Evolutionary conservation across 2,113 vertebrate genomes (phyloP).

Genomic region (Orycteropus afer): DNA sequence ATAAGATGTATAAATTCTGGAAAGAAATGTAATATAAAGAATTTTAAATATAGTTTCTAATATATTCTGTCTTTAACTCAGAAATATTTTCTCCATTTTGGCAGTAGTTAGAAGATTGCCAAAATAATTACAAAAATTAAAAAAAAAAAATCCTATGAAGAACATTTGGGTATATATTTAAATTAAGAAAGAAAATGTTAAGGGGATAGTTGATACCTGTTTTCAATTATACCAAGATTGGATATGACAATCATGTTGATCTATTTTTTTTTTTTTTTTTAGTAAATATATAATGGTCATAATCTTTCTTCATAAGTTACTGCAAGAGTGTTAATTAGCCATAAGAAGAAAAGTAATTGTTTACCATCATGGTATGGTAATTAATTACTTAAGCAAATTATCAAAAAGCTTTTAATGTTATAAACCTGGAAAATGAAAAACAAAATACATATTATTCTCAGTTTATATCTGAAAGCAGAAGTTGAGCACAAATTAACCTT

Average conservation of each 20-base stretch:
- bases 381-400: constrained; percentile 13
- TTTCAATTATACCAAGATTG: constrained; percentile 54
- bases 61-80: neutral
- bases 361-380: neutral
- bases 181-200: constrained; percentile 40
- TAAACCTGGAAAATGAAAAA: neutral
- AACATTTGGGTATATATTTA: neutral
- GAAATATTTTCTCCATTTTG: neutral
- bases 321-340: constrained; percentile 11
- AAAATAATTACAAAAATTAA: neutral
- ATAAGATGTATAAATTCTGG: neutral
- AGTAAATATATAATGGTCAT: constrained; percentile 24
- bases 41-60: neutral
- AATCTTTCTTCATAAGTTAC: neutral
- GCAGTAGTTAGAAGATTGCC: neutral
- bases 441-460: neutral
- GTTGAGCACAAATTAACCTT: neutral
- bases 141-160: neutral
- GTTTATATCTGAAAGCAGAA: neutral
- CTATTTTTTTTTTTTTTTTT: constrained; percentile 45
- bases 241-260: constrained; percentile 50
- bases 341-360: neutral
- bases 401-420: neutral
- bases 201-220: neutral
- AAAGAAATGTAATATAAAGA: neutral